phyloP scores from a whole-genome alignment of 1,140 invertebrate genomes.

The Papilio polytes region DNA sequence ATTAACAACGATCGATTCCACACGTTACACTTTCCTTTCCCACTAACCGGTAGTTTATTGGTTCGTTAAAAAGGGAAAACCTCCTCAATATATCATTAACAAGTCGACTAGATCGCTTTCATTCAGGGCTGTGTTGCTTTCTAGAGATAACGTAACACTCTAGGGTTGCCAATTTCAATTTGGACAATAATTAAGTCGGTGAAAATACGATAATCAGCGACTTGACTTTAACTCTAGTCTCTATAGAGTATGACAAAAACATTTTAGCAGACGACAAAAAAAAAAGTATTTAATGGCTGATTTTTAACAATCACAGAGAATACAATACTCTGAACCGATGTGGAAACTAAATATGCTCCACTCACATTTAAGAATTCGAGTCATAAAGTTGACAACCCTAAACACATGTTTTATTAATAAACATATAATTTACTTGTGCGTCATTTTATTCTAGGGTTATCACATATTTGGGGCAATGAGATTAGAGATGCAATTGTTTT shows the following conservation, averaged over 20 bases:
- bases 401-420: slow-evolving; percentile 26
- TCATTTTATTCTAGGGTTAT: background rate
- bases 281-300: too few species aligned
- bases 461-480: background rate
- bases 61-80: slow-evolving; percentile 27
- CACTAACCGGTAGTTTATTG: slow-evolving; percentile 23
- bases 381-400: background rate
- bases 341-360: too few species aligned
- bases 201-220: background rate
- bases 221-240: too few species aligned
- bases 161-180: background rate
- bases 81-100: slow-evolving; percentile 22
- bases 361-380: too few species aligned
- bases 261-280: too few species aligned
- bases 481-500: slow-evolving; percentile 27
- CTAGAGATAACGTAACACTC: slow-evolving; percentile 12
- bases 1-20: background rate
- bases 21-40: slow-evolving; percentile 25
- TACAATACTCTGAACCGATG: too few species aligned
- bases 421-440: background rate
- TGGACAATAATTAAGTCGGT: background rate
- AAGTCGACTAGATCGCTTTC: slow-evolving; percentile 25
- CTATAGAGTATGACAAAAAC: too few species aligned
- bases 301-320: too few species aligned
- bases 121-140: slow-evolving; percentile 24